Percentiles rank a stretch among this genome's conserved stretches.
phyloP scores from a whole-genome alignment of 2,797 vertebrate genomes.

The Pelodytes ibericus region DNA sequence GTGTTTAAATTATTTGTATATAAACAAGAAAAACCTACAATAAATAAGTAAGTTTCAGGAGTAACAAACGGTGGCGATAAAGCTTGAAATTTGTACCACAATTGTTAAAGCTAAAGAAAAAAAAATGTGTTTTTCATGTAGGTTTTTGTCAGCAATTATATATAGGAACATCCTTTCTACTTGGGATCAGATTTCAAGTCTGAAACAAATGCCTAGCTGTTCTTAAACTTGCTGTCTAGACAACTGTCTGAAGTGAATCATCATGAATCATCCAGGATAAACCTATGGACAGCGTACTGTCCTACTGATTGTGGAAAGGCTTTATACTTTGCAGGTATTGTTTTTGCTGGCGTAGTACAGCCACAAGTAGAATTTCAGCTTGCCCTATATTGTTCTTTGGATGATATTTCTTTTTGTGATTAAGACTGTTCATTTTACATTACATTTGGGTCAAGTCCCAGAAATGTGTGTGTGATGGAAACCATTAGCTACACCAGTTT shows the following conservation, averaged over 20 bases:
- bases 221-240: conserved; percentile 33
- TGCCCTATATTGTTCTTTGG: not conserved
- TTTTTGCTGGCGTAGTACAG: conserved; percentile 1
- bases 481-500: not conserved
- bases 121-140: not conserved
- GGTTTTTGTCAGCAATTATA: conserved; percentile 18
- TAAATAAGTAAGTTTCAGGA: too few species aligned
- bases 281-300: conserved; percentile 4
- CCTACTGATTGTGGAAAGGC: not conserved
- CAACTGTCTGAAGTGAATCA: conserved; percentile 36
- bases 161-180: conserved; percentile 15
- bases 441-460: not conserved
- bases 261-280: conserved; percentile 29
- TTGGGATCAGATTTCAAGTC: conserved; percentile 34
- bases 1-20: too few species aligned
- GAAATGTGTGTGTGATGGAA: not conserved
- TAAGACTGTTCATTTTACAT: not conserved
- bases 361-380: conserved; percentile 9
- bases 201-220: conserved; percentile 29
- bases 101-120: not conserved
- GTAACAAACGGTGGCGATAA: too few species aligned
- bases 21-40: too few species aligned
- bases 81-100: too few species aligned
- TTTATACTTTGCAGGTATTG: not conserved
- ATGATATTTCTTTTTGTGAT: not conserved